Percentiles rank a stretch among this genome's conserved stretches.
Conservation (phyloP, 2,797 vertebrate genomes). For the Sebastolobus altivelis region DNA sequence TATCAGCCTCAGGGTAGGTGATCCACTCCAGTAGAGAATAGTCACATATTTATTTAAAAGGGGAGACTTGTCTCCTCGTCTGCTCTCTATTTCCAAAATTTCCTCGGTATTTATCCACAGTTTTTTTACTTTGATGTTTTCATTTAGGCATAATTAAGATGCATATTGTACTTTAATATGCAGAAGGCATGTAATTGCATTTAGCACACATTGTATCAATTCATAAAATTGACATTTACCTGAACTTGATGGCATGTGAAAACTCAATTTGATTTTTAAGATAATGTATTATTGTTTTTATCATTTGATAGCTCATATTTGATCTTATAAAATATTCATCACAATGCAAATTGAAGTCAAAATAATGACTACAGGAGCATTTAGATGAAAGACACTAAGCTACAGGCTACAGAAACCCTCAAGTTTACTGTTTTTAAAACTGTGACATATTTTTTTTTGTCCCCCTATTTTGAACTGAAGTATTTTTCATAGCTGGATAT, state of each 20-base stretch:
- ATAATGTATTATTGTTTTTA: constrained; percentile 45
- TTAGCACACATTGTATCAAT: constrained; percentile 73
- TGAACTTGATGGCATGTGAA: constrained; percentile 54
- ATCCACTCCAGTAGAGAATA: constrained; percentile 78
- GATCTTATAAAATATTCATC: constrained; percentile 31
- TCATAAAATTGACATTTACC: constrained; percentile 35
- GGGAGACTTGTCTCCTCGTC: constrained; percentile 71
- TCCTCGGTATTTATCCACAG: constrained; percentile 60
- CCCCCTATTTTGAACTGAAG: background rate
- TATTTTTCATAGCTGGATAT: constrained; percentile 5
- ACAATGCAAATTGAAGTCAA: constrained; percentile 21
- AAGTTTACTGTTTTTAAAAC: constrained; percentile 26
- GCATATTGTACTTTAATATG: constrained; percentile 83
- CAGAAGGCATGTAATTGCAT: constrained; percentile 85
- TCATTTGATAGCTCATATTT: constrained; percentile 38
- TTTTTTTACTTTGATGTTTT: constrained; percentile 68
- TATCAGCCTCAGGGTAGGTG: constrained; percentile 98
- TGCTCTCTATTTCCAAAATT: constrained; percentile 70
- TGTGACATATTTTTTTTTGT: constrained; percentile 23
- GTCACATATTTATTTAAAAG: constrained; percentile 72
- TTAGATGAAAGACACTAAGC: constrained; percentile 17
- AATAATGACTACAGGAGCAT: constrained; percentile 14
- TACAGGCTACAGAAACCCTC: background rate
- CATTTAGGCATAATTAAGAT: constrained; percentile 67
- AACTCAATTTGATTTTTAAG: constrained; percentile 49